phyloP scores from a whole-genome alignment of 1,140 invertebrate species.

The honey bee (Apis mellifera) region Amel_HAv3.1 CM009940.2:11547501-11548000 shows the following conservation, averaged over 20 bases:
- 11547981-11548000: conserved; percentile 32
- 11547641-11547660: too few species aligned
- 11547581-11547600: too few species aligned
- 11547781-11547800: conserved; percentile 82
- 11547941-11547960: conserved; percentile 20
- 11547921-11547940: neutral
- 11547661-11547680: conserved; percentile 42
- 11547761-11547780: conserved; percentile 80
- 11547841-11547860: conserved; percentile 41
- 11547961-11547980: conserved; percentile 59
- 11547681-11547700: conserved; percentile 54
- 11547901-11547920: conserved; percentile 41
- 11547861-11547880: conserved; percentile 63
- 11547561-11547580: too few species aligned
- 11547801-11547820: conserved; percentile 71
- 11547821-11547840: conserved; percentile 54
- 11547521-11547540: too few species aligned
- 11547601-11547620: too few species aligned
- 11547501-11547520: too few species aligned
- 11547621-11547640: too few species aligned
- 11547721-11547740: conserved; percentile 66
- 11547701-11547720: conserved; percentile 46
- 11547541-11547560: too few species aligned
- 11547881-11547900: conserved; percentile 66
- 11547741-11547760: conserved; percentile 81